Conservation (phyloP, 37 sponge, comb jelly and placozoan species). For the Haliclona indistincta region DNA sequence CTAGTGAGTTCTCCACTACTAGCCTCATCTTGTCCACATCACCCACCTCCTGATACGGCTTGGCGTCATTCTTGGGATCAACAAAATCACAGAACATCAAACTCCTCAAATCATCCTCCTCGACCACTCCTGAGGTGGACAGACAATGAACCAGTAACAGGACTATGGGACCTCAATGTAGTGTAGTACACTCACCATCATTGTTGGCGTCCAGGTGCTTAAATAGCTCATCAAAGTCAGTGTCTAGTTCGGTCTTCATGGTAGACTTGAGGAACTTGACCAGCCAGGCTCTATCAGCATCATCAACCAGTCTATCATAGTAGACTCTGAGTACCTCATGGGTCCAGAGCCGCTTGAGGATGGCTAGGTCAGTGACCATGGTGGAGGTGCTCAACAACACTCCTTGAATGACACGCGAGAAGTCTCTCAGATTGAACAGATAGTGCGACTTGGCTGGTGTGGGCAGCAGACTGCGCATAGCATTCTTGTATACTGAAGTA, state of each 20-base stretch:
- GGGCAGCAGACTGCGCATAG: constrained; percentile 90
- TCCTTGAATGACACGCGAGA: constrained; percentile 95
- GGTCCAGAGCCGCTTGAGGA: constrained; percentile 63
- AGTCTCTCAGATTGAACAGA: constrained; percentile 96
- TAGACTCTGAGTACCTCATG: constrained; percentile 93
- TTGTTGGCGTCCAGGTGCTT: constrained; percentile 80
- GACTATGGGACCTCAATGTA: background rate
- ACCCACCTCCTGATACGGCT: constrained; percentile 85
- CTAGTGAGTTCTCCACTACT: constrained; percentile 91
- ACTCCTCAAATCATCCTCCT: constrained; percentile 93
- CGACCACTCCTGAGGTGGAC: constrained; percentile 75
- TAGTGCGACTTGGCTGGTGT: constrained; percentile 98
- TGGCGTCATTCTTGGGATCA: constrained; percentile 91
- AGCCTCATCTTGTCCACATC: constrained; percentile 88
- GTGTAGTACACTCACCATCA: constrained; percentile 59
- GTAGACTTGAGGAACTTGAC: constrained; percentile 65
- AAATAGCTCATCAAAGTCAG: constrained; percentile 84
- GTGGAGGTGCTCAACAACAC: constrained; percentile 55
- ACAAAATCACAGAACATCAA: constrained; percentile 98
- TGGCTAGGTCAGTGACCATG: constrained; percentile 32
- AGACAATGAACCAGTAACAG: too few relatives aligned
- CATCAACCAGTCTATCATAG: constrained; percentile 96
- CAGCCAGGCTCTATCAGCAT: constrained; percentile 91
- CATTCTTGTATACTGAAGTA: constrained; percentile 85
- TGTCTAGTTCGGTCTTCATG: constrained; percentile 54